phyloP scores from a whole-genome alignment of 2,113 vertebrate species.

The Phylloscopus trochiloides region DNA sequence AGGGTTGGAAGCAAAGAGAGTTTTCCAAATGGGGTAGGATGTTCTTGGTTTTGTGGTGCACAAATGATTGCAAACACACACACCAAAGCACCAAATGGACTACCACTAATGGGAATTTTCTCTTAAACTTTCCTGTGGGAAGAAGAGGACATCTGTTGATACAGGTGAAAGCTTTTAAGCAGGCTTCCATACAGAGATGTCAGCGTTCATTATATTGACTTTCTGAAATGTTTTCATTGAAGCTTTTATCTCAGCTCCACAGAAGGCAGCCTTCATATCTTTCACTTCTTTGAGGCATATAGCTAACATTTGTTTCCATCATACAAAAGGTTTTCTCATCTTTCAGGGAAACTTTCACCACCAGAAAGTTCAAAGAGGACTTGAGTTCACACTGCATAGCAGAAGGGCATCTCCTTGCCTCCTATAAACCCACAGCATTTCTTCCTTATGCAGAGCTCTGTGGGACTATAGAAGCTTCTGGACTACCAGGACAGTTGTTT shows the following conservation, averaged over 20 bases:
- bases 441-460: neutral
- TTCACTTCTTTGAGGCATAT: neutral
- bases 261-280: neutral
- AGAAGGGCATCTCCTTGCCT: neutral
- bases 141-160: neutral
- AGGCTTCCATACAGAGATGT: neutral
- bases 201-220: neutral
- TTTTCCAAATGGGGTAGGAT: neutral
- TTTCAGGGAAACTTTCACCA: neutral
- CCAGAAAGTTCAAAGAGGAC: neutral
- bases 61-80: neutral
- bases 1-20: neutral
- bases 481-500: neutral
- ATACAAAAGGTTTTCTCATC: neutral
- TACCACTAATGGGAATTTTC: neutral
- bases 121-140: neutral
- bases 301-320: neutral
- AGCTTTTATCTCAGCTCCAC: neutral
- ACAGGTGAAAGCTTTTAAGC: neutral
- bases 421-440: neutral
- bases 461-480: neutral
- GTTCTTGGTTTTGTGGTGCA: neutral
- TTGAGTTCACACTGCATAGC: neutral
- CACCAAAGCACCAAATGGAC: neutral
- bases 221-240: neutral